Evolutionary conservation across 2,113 vertebrate genomes (phyloP).

Genomic region (Tupaia chinensis): DNA sequence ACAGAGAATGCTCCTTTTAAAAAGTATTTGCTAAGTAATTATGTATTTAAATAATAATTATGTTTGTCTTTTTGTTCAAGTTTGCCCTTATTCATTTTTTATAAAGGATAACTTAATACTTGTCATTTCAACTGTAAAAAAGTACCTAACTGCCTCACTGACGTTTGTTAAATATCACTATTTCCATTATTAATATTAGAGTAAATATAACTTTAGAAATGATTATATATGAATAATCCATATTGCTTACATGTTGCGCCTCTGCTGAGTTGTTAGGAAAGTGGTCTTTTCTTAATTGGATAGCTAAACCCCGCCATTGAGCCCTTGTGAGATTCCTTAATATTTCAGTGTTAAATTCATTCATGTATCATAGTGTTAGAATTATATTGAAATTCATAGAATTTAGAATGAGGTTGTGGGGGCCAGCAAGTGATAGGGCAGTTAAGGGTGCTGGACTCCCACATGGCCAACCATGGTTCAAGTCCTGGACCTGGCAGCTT

Average conservation of each 20-base stretch:
- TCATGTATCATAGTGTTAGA: neutral
- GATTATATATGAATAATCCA: neutral
- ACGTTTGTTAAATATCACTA: neutral
- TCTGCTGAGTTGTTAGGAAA: neutral
- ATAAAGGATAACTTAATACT: neutral
- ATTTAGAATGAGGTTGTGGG: neutral
- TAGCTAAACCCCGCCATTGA: neutral
- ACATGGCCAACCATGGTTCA: too few species aligned
- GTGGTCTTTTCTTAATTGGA: neutral
- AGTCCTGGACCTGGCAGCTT: too few species aligned
- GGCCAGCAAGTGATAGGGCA: too few species aligned
- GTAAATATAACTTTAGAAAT: neutral
- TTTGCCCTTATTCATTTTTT: slow-evolving; percentile 10
- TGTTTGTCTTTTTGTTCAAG: neutral
- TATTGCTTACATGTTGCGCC: neutral
- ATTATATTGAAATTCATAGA: neutral
- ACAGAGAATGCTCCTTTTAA: neutral
- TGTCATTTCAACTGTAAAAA: slow-evolving; percentile 3
- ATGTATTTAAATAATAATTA: neutral
- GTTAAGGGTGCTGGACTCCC: too few species aligned
- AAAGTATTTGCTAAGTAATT: neutral
- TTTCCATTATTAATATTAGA: neutral
- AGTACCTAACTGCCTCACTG: neutral
- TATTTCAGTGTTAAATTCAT: slow-evolving; percentile 12
- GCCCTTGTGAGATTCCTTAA: neutral